These are phyloP conservation scores for Solenopsis fugax DNA, from an alignment of 1,140 invertebrate genomes.

Conservation along the genomic window DNA sequence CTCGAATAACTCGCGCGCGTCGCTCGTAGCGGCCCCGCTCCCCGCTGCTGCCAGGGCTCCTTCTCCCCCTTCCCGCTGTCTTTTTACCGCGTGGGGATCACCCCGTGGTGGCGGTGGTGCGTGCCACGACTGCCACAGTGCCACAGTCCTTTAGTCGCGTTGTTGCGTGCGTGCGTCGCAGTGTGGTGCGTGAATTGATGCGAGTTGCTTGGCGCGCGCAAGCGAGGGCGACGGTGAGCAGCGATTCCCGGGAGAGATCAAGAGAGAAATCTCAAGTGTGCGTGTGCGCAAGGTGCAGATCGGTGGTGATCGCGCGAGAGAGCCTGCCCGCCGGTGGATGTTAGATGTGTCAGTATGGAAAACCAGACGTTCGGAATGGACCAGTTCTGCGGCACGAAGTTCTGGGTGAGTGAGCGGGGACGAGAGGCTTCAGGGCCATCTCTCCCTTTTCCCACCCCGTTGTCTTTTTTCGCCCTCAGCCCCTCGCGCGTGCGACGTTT, in stretches of 20 bases:
- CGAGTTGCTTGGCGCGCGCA: too few species aligned
- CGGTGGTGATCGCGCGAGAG: too few species aligned
- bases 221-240: too few species aligned
- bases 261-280: too few species aligned
- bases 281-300: too few species aligned
- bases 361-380: slow-evolving; percentile 85
- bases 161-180: not conserved
- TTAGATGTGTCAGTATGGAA: slow-evolving; percentile 82
- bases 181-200: not conserved
- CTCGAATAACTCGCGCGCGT: not conserved
- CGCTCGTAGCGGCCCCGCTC: not conserved
- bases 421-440: not conserved
- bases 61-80: too few species aligned
- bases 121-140: not conserved
- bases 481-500: too few species aligned
- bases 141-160: too few species aligned
- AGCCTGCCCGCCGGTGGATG: slow-evolving; percentile 9
- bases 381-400: slow-evolving; percentile 88
- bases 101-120: not conserved
- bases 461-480: too few species aligned
- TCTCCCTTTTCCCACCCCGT: too few species aligned
- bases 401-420: slow-evolving; percentile 88
- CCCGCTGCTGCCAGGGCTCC: not conserved
- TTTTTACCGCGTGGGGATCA: not conserved
- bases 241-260: too few species aligned